These are phyloP conservation scores for Scomber scombrus DNA, from an alignment of 2,113 vertebrate species.

Conservation along the genomic window DNA sequence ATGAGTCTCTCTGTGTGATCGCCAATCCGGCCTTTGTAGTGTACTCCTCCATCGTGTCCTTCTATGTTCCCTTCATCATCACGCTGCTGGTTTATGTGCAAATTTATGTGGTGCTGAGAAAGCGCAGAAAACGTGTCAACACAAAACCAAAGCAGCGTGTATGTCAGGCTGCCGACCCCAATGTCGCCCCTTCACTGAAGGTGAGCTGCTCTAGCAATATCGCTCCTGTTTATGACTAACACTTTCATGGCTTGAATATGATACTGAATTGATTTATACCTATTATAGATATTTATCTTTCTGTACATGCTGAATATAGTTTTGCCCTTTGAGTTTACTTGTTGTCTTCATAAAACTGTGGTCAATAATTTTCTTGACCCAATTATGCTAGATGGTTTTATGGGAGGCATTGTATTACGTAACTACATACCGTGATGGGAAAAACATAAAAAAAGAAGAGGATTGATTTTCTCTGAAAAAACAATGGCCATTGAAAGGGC, in stretches of 20 bases:
- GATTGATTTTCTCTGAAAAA: slow-evolving; percentile 53
- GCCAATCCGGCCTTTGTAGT: slow-evolving; percentile 88
- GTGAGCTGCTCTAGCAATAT: slow-evolving; percentile 64
- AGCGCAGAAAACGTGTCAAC: slow-evolving; percentile 86
- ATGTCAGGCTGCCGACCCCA: slow-evolving; percentile 63
- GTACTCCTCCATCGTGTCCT: slow-evolving; percentile 88
- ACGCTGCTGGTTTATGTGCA: slow-evolving; percentile 88
- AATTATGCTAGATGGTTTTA: slow-evolving; percentile 34
- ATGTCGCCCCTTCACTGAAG: slow-evolving; percentile 79
- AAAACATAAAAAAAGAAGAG: slow-evolving; percentile 35
- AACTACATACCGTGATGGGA: slow-evolving; percentile 7
- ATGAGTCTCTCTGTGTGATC: slow-evolving; percentile 84
- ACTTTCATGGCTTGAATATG: slow-evolving; percentile 2
- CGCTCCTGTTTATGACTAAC: background rate
- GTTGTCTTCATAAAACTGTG: slow-evolving; percentile 15
- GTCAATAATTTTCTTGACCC: slow-evolving; percentile 38
- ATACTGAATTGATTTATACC: background rate
- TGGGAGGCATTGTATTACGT: slow-evolving; percentile 19
- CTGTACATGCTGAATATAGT: background rate
- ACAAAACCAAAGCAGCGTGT: slow-evolving; percentile 82
- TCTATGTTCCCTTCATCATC: slow-evolving; percentile 88
- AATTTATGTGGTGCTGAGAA: slow-evolving; percentile 87
- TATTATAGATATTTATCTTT: slow-evolving; percentile 11
- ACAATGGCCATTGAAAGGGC: slow-evolving; percentile 25
- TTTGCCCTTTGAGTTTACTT: slow-evolving; percentile 17